Evolutionary conservation across 2,797 vertebrate species (phyloP), one percentile per base, ranked within the genome.

Genomic region (Peromyscus attwateri): DNA sequence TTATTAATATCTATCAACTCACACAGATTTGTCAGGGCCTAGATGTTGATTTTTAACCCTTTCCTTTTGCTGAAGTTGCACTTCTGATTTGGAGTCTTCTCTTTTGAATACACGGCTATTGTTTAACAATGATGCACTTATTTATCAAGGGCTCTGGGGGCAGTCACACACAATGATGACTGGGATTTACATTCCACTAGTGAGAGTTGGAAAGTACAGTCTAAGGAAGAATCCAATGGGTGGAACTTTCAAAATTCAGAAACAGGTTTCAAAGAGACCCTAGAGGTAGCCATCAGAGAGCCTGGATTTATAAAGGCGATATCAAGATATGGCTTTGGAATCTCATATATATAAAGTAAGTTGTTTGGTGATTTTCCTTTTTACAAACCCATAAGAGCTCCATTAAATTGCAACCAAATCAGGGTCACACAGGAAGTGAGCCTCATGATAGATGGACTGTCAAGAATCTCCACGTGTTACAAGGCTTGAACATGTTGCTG

Each of bases 91-190:
- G 87, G 70, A 80, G 64, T 91, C 75, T 62, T 57, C 75, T 97
- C 88, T 87, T 85, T 55, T 85, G 87, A 94, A 96, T 68, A 95
- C 91, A 95, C 29, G 90, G 73, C 43, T 97, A 93, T 87, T 93
- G 73, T 55, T 92, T 82, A 95, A 96, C 23, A 66, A 27, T 82
- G 92, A 55, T 31, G 34, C 17, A n/a, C 76, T 90, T 96, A 81
- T 79, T 96, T 92, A 77, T 84, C 21, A 88, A 76, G 76, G 87
- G 66, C 60, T 97, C 57, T 1, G 8, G 76, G 31, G 34, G 57
- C 0, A 79, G 71, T 92, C 34, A 75, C 79, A 95, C 71, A 93
- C 87, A 92, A 90, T 27, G 90, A 57, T 82, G 37, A 80, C 37
- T 81, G 57, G 46, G 88, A 93, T 70, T 79, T 79, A 96, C 73